Evolutionary conservation across 2,888 invertebrate genomes (phyloP), one percentile per base, ranked within the genome.

Genomic region (Blastobasis lacticolella): DNA sequence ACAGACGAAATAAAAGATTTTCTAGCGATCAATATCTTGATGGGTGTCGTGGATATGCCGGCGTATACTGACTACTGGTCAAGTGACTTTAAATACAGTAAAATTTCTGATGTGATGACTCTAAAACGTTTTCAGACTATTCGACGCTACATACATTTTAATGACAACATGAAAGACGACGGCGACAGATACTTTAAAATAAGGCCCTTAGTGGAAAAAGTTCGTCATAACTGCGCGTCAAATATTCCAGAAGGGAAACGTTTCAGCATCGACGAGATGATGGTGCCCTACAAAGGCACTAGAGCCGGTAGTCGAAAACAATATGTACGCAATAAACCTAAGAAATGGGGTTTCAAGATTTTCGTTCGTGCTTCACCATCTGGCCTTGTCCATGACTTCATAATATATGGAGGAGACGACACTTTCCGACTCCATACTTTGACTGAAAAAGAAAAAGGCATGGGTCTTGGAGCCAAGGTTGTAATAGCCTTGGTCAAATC

Each of bases 251-350:
- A 65, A 50, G 69, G 65, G 58, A 61, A 49, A 4, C 48, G 49
- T 38, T 70, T 61, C 51, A 62, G 62, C 41, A 57, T 74, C 2
- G 73, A 71, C 55, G 69, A 73, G 54, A 69, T 70, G 67, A 69
- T 73, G 65, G 57, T 73, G 5, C 64, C 67, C 8, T 72, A 73
- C 53, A 73, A 73, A 54, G 70, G 69, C 1, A 61, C 41, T 23
- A 67, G 59, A 59, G 67, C 69, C 10, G 69, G 68, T 5, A 60
- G 52, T 51, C 50, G 66, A 44, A 61, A 60, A 38, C 71, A 70
- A 47, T 73, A 70, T 49, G 58, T 67, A 37, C 58, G 60, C 50
- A 66, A 58, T 36, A 47, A 47, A 6, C 47, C 47, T 2, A 47
- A 47, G 7, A 47, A 47, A 10, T 47, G 47, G 47, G 47, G 38